These are phyloP conservation scores for Hylyphantes graminicola DNA, from an alignment of 1,140 invertebrate genomes.

Conservation along the genomic window DNA sequence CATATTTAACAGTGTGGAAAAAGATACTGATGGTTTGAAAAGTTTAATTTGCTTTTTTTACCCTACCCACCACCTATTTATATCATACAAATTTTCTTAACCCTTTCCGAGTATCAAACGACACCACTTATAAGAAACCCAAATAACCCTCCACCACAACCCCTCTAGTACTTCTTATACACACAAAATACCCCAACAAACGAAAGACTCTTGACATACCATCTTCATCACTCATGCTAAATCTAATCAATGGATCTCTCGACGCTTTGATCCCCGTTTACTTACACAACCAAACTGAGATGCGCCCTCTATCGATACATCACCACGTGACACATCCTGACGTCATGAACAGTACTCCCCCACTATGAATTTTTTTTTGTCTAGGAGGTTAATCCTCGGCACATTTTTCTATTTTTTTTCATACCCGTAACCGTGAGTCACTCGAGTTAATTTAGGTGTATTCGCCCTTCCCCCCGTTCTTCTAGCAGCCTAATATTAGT, in stretches of 20 bases:
- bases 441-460: conserved; percentile 19
- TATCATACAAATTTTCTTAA: too few relatives aligned
- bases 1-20: too few relatives aligned
- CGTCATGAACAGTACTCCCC: not conserved
- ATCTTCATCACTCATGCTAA: too few relatives aligned
- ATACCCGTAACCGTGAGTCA: not conserved
- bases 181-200: too few relatives aligned
- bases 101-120: too few relatives aligned
- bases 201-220: too few relatives aligned
- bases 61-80: too few relatives aligned
- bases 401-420: not conserved
- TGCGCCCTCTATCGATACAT: not conserved
- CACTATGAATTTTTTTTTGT: not conserved
- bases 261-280: not conserved
- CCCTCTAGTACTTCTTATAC: too few relatives aligned
- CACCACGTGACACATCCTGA: conserved; percentile 20
- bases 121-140: too few relatives aligned
- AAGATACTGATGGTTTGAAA: too few relatives aligned
- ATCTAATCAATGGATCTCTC: not conserved
- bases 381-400: conserved; percentile 16
- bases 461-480: not conserved
- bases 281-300: not conserved
- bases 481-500: conserved; percentile 20
- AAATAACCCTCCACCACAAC: too few relatives aligned
- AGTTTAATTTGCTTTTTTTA: too few relatives aligned